A percentile compares a stretch with the other conserved stretches of the same genome.
phyloP scores from a whole-genome alignment of 2,797 vertebrate genomes.

The Steatocranus sp. region DNA sequence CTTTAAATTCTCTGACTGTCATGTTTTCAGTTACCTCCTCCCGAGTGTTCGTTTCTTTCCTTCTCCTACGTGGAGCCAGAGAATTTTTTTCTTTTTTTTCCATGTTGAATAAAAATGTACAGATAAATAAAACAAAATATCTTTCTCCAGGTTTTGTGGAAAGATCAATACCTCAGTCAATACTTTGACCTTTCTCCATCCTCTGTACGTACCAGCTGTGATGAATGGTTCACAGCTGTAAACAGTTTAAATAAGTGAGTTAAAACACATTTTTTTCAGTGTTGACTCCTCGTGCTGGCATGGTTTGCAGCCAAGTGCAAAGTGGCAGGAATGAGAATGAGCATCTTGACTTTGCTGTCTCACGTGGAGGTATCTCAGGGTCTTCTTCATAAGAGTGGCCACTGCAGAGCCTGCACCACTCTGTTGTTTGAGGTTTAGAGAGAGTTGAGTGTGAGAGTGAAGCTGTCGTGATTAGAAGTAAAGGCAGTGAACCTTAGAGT shows the following conservation, averaged over 20 bases:
- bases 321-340: background rate
- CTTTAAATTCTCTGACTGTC: background rate
- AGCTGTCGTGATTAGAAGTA: background rate
- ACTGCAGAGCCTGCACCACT: background rate
- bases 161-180: background rate
- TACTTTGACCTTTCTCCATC: background rate
- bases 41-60: accelerated
- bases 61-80: background rate
- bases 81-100: background rate
- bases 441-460: background rate
- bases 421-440: background rate
- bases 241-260: background rate
- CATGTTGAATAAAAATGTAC: background rate
- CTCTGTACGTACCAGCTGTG: accelerated
- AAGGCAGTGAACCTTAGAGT: background rate
- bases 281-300: background rate
- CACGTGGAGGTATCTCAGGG: accelerated
- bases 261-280: background rate
- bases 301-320: background rate
- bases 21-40: background rate
- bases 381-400: background rate
- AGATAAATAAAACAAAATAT: background rate
- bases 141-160: background rate
- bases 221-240: background rate
- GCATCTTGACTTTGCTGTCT: accelerated